Evolutionary conservation across 2,888 invertebrate genomes (phyloP), one percentile per base, ranked within the genome.

Genomic region (Drosophila anomalata): DNA sequence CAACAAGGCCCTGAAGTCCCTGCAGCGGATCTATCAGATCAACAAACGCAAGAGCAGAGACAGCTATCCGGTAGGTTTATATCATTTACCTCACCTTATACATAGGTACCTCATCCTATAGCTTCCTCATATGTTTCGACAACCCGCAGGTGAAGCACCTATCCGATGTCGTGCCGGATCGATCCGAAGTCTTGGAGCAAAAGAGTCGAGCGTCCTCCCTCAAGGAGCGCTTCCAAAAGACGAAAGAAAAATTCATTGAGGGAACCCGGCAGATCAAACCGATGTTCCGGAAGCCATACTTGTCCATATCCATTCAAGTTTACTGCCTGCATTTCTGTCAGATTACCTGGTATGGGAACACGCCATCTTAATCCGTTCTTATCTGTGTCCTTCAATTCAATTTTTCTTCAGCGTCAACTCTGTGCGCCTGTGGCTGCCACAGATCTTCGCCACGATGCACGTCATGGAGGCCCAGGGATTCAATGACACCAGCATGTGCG

Each of bases 391-490:
- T n/a, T 9, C 26, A 14, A 14, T 14, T 14, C 5, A 33, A 33
- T 33, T 4, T 4, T 12, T 11, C 4, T 3, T 4, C 53, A 95
- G 96, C 14, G 92, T 95, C 55, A 97, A 97, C 87, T 96, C 97
- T 0, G 92, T 97, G 51, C 95, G 96, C 24, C 93, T 97, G 42
- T 97, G 97, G 97, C 93, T 97, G 79, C 97, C 97, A 0, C 96
- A 97, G 88, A 93, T 97, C 31, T 97, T 97, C 73, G 94, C 95
- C 54, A 95, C 95, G 89, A 94, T 95, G 41, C 91, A 91, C 42
- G 91, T 91, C 12, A 92, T 92, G 69, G 90, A 92, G 46, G 89
- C 90, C 48, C 87, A 59, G 33, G 68, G 75, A 2, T 17, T 57
- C 1, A 46, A 33, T 3, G 65, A 70, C 8, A 62, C 42, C 22